A percentile compares a stretch with the other conserved stretches of the same genome.
These are phyloP conservation scores for Leptopilina drosophilae DNA, from an alignment of 2,888 invertebrate species.

Conservation along the genomic window DNA sequence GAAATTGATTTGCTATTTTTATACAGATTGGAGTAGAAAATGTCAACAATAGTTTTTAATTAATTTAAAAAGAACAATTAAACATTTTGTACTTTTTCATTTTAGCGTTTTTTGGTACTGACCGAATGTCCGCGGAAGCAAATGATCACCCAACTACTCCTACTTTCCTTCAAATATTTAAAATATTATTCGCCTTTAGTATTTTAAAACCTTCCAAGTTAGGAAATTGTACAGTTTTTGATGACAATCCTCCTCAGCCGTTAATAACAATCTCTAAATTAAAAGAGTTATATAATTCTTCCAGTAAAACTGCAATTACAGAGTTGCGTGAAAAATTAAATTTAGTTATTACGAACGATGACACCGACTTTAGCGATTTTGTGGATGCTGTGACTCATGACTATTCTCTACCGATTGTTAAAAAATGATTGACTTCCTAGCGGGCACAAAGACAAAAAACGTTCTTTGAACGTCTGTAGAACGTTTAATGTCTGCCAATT, in stretches of 20 bases:
- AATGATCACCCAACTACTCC: not conserved
- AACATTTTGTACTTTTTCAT: not conserved
- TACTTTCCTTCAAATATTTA: conserved; percentile 1
- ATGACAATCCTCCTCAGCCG: not conserved
- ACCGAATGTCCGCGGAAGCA: not conserved
- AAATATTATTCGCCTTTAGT: not conserved
- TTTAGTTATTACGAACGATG: not conserved
- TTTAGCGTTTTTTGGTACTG: not conserved
- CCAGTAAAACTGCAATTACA: not conserved
- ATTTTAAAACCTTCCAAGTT: not conserved
- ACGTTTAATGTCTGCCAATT: too few species aligned
- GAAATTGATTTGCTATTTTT: too few species aligned
- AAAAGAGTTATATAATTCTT: not conserved
- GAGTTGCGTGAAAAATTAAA: not conserved
- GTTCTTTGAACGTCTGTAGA: too few species aligned
- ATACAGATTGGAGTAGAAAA: too few species aligned
- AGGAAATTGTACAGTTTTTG: not conserved
- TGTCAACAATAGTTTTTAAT: not conserved
- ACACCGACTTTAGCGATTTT: not conserved
- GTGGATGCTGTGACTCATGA: not conserved
- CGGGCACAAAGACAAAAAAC: too few species aligned
- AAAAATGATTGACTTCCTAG: too few species aligned
- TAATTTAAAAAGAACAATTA: not conserved
- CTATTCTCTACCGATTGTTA: not conserved
- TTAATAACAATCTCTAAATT: not conserved